Evolutionary conservation across 2,888 invertebrate genomes (phyloP), one percentile per base, ranked within the genome.

Genomic region (Deladenus siricidicola): DNA sequence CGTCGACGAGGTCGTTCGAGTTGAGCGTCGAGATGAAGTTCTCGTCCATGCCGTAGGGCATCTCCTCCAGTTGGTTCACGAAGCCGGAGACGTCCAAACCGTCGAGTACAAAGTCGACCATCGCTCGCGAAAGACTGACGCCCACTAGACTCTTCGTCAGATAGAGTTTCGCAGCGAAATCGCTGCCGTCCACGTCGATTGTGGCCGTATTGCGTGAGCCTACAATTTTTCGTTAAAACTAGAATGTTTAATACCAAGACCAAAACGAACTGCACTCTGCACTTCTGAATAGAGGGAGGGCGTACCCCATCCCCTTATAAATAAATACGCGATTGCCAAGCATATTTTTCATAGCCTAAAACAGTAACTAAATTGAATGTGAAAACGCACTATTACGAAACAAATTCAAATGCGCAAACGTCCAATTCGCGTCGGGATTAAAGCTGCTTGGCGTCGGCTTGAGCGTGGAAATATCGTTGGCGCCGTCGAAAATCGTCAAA

Each of bases 41-140:
- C 21, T 63, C 63, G 44, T 63, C 63, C 58, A 59, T 62, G 17
- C 62, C 62, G 29, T 55, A 63, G 23, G 4, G 26, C 4, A 24
- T n/a, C n/a, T 28, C 8, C n/a, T 49, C 29, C 3, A 49, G 49
- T 49, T 49, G 21, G 23, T 24, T 24, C 8, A 49, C 17, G 24
- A 63, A 54, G 4, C 14, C 14, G 29, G 29, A 28, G n/a, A 62
- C n/a, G 17, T 30, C 26, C 6, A 62, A 34, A 4, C 44, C 34
- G 21, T 43, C 26, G 17, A 62, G 23, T 29, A 44, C 6, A 51
- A 53, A 63, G 24, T 63, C 54, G 17, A 63, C 57, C 21, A 57
- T 57, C 14, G 56, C 44, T 10, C 62, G 30, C 8, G 63, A 57
- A 21, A 63, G 43, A 1, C 45, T 45, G 3, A 60, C 51, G 23